Percentiles rank a stretch among this genome's conserved stretches.
These are phyloP conservation scores for Loxodonta africana DNA, from an alignment of 2,113 vertebrate species.

Conservation along the genomic window DNA sequence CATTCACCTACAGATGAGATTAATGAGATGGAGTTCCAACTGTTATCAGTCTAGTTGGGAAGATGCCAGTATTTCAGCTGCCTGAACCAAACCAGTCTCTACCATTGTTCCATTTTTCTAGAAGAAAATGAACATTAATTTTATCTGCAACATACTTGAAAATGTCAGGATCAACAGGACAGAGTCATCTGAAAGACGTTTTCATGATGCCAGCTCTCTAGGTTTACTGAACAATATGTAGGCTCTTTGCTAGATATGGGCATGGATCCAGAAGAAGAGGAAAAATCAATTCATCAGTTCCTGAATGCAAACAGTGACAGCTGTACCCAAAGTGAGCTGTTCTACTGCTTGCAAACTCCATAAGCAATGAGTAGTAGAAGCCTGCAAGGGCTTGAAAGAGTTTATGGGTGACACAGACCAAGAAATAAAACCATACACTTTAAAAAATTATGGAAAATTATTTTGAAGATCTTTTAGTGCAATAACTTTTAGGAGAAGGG, in stretches of 20 bases:
- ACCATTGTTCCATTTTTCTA: constrained; percentile 45
- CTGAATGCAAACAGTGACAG: neutral
- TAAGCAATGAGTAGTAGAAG: neutral
- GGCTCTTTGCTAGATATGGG: neutral
- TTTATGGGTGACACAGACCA: neutral
- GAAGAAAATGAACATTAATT: neutral
- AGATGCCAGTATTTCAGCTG: constrained; percentile 53
- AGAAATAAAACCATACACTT: neutral
- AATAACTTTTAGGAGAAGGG: neutral
- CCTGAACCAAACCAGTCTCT: neutral
- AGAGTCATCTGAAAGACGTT: neutral
- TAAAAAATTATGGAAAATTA: neutral
- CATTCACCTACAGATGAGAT: constrained; percentile 67
- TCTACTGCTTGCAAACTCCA: neutral
- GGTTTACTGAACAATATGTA: neutral
- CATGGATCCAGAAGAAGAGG: neutral
- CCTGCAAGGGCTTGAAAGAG: neutral
- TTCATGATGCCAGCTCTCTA: fast-evolving
- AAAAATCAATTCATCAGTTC: neutral
- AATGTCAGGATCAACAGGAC: constrained; percentile 7
- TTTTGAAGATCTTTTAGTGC: neutral
- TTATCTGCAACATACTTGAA: constrained; percentile 34
- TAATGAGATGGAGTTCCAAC: constrained; percentile 68
- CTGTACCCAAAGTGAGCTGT: neutral
- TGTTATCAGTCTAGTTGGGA: constrained; percentile 67